Evolutionary conservation across 2,113 vertebrate genomes (phyloP).

Genomic region (Tragulus kanchil): DNA sequence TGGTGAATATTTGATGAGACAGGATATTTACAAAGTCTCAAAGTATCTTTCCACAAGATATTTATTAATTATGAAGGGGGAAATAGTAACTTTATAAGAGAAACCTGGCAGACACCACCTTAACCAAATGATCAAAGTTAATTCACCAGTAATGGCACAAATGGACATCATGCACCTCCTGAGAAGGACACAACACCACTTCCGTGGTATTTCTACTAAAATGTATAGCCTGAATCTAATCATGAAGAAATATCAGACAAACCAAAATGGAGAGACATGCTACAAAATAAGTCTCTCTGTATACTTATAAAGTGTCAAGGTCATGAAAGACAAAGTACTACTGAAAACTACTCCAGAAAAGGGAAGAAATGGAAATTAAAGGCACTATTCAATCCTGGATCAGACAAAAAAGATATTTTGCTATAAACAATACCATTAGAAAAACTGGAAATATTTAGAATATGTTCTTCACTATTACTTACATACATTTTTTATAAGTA

Average conservation of each 20-base stretch:
- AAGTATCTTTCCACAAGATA: slow-evolving; percentile 65
- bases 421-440: not conserved
- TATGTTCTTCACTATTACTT: not conserved
- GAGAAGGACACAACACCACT: not conserved
- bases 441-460: slow-evolving; percentile 20
- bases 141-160: slow-evolving; percentile 49
- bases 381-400: not conserved
- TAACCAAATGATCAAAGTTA: slow-evolving; percentile 69
- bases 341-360: not conserved
- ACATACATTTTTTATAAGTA: not conserved
- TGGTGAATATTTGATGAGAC: slow-evolving; percentile 65
- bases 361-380: not conserved
- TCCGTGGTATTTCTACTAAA: slow-evolving; percentile 40
- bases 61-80: slow-evolving; percentile 71
- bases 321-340: slow-evolving; percentile 6
- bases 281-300: slow-evolving; percentile 9
- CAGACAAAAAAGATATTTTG: not conserved
- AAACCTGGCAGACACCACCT: slow-evolving; percentile 56
- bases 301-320: slow-evolving; percentile 40
- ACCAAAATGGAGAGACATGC: not conserved
- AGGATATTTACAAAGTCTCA: slow-evolving; percentile 62
- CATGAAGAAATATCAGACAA: slow-evolving; percentile 24
- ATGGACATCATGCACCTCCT: not conserved
- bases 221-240: not conserved
- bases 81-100: slow-evolving; percentile 56